These are phyloP conservation scores for Camponotus floridanus DNA, from an alignment of 1,140 invertebrate genomes.

Conservation along the genomic window DNA sequence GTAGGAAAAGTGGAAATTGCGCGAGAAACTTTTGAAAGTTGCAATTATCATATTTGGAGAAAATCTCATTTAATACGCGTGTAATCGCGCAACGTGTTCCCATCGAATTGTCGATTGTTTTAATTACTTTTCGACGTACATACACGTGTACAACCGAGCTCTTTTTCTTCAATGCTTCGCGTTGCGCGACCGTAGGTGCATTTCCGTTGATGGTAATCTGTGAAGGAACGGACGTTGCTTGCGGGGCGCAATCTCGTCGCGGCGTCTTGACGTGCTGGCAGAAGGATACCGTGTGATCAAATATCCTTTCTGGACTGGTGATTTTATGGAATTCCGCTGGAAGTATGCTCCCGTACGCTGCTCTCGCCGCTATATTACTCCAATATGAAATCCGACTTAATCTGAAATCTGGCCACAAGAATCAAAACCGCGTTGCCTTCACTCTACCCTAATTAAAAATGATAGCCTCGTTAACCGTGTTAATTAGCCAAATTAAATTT, in stretches of 20 bases:
- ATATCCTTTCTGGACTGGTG: conserved; percentile 59
- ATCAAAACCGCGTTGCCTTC: background rate
- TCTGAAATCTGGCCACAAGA: background rate
- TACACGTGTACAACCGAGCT: background rate
- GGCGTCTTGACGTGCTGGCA: conserved; percentile 41
- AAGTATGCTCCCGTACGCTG: conserved; percentile 38
- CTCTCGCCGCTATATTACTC: conserved; percentile 16
- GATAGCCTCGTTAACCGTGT: background rate
- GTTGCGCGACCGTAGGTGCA: background rate
- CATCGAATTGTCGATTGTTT: conserved; percentile 24
- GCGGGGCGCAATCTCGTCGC: conserved; percentile 25
- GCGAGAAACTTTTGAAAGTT: conserved; percentile 46
- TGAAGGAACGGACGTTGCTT: conserved; percentile 24
- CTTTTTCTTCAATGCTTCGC: background rate
- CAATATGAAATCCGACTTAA: conserved; percentile 7
- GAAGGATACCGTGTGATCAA: conserved; percentile 55
- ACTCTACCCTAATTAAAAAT: background rate
- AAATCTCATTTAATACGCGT: conserved; percentile 11
- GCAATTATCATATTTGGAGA: conserved; percentile 31
- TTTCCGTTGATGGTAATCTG: conserved; percentile 33
- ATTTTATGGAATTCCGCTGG: conserved; percentile 55
- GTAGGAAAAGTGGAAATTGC: conserved; percentile 26
- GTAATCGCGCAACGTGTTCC: background rate
- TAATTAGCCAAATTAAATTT: conserved; percentile 2
- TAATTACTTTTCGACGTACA: background rate